Base-by-base conservation (phyloP, 2,888 invertebrate species). In the Leptopilina syphax region DNA sequence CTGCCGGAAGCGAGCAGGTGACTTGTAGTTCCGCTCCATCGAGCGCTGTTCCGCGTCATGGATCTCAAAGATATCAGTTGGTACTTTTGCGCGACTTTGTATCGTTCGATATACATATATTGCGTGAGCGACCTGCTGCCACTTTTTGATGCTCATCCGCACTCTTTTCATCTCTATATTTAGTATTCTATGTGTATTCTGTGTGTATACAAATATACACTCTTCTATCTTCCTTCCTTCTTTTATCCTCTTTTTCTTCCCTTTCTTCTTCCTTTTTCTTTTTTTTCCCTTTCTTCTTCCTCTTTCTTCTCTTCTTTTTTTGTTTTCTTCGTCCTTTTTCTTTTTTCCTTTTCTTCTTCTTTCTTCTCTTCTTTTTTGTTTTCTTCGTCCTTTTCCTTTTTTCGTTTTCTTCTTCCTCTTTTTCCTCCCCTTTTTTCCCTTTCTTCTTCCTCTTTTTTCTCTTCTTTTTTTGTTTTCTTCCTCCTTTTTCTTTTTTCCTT, bases 1-100 rank as follows among this genome's bases (percentile, higher is more conserved):
- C 88, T 90, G 91, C 91, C 91, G 91, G 92, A 91, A 91, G 90
- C 89, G 89, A 91, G 89, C 91, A 92, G 92, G 92, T 91, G 92
- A 91, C 91, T 90, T 90, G 90, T 89, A 90, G 92, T 92, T 92
- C 91, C 90, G 90, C 92, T 89, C 90, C 88, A 92, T 92, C 91
- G 91, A 89, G 85, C 88, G 85, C 89, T 90, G 92, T 92, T 92
- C 91, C 92, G 91, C 92, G 90, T 89, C 90, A 90, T 84, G 88
- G 87, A 90, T 87, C 86, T 85, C 89, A 89, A 89, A 90, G 91
- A 91, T 73, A 73, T 91, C 91, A 89, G 87, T 86, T 85, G 84
- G 85, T 87, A 86, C 81, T 86, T 83, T n/a, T 60, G 60, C 24
- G 85, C 84, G 87, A 83, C 85, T 85, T 85, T 82, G 85, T 86